Evolutionary conservation across 2,888 invertebrate genomes (phyloP).

Genomic region (Xanthia icteritia): DNA sequence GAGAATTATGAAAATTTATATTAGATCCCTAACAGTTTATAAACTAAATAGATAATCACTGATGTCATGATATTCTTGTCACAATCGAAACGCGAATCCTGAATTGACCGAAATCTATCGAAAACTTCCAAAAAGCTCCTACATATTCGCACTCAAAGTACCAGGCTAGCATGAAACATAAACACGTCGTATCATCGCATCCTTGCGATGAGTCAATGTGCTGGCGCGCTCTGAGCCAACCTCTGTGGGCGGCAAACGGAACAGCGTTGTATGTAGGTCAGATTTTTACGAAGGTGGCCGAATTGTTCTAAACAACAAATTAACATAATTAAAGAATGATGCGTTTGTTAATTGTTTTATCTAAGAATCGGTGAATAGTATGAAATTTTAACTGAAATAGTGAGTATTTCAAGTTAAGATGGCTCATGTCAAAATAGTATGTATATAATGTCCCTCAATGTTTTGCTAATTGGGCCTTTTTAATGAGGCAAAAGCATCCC

Average conservation of each 20-base stretch:
- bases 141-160: slow-evolving; percentile 36
- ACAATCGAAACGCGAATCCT: neutral
- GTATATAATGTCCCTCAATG: neutral
- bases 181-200: slow-evolving; percentile 47
- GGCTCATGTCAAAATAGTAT: neutral
- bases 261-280: slow-evolving; percentile 66
- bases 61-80: neutral
- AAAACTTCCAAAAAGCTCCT: slow-evolving; percentile 21
- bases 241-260: slow-evolving; percentile 66
- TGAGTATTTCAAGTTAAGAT: neutral
- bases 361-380: slow-evolving; percentile 8
- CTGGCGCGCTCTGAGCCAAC: slow-evolving; percentile 61
- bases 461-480: neutral
- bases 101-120: neutral
- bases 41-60: neutral
- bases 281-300: slow-evolving; percentile 57
- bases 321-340: slow-evolving; percentile 27
- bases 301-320: slow-evolving; percentile 45
- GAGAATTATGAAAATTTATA: neutral
- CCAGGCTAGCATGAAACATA: slow-evolving; percentile 60
- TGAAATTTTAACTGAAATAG: neutral
- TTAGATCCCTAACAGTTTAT: neutral
- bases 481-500: neutral
- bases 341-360: slow-evolving; percentile 25
- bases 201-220: slow-evolving; percentile 66